Base-by-base conservation (phyloP, 2,113 vertebrate species). In the Alligator sinensis region DNA sequence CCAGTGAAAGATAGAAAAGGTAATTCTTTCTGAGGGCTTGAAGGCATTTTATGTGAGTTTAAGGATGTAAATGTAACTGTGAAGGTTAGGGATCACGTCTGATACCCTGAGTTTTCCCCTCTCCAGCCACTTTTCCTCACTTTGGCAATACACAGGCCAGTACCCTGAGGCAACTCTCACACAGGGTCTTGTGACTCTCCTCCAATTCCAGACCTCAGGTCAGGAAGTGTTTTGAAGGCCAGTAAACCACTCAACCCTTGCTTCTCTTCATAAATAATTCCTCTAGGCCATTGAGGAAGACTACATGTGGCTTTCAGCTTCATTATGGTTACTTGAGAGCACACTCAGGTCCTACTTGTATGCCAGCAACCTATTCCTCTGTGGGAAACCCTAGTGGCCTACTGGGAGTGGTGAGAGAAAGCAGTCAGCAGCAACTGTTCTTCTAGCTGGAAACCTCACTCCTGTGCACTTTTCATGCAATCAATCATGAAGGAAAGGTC, bases 181-280 rank as follows among this genome's bases (percentile, higher is more conserved):
- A 82, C 64, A 94, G 68, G 84, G 90, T 80, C 82, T 82, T 84
- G 63, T 81, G 91, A 90, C 30, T 93, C 87, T 97, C 47, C 47
- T 47, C 94, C 62, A 22, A 57, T 92, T 94, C 77, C 87, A 94
- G 93, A 89, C 92, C 89, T 96, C 93, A 5, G 22, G 93, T 94
- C 82, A 96, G 86, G 76, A 97, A 97, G 87, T 19, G n/a, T 96
- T 97, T 79, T 58, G 87, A 96, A 97, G 96, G 89, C 84, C 95
- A 97, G 88, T 89, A 92, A 96, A 96, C 38, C 94, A 95, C 95
- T 97, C 92, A 88, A 68, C 70, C 76, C 58, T 83, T 84, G 83
- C 93, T 97, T 78, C 76, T 91, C 97, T 95, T 98, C 97, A 97
- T 96, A 97, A 98, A 97, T 98, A 97, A 98, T 98, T 98, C 84